Evolutionary conservation across 2,888 invertebrate genomes (phyloP), one percentile per base, ranked within the genome.

Genomic region (Drosophila meridionalis): DNA sequence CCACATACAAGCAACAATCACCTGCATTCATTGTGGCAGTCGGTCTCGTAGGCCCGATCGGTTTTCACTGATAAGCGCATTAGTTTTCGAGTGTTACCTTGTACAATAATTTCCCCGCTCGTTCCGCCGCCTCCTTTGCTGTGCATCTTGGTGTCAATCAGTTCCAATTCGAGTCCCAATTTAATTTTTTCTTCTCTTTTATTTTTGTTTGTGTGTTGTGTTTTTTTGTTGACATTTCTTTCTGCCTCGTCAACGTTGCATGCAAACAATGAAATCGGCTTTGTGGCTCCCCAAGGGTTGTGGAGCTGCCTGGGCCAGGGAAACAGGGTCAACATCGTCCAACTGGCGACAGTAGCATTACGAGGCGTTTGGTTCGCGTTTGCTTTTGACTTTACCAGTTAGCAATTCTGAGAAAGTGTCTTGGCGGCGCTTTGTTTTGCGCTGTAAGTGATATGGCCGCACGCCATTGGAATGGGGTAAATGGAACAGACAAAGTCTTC

Each of bases 31-130:
- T 76, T 73, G 76, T 64, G 26, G 45, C 20, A 59, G 52, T 36
- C 28, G 43, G 55, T 50, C 68, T 47, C 61, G 47, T 32, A 66
- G 58, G 65, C 32, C 69, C 73, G 83, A 86, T 86, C 83, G 69
- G 81, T 86, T 85, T 85, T 66, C 77, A 78, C 70, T 78, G 85
- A 86, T 87, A 86, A 87, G 87, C 74, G 87, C 72, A 83, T 85
- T 86, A 86, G 57, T 72, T 82, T 75, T 85, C 77, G 76, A 85
- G 85, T 85, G 72, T 73, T 82, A 57, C 73, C 75, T 76, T 73
- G 70, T 72, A 69, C 71, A 78, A 66, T 65, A 42, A 61, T 45
- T 42, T 11, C 30, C 50, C 53, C 38, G 30, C 4, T 8, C 30
- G 28, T 20, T 3, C 47, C 6, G 28, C 30, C 20, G 38, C 20